These are phyloP conservation scores for Rousettus madagascariensis DNA, from an alignment of 2,797 vertebrate species.

Conservation along the genomic window DNA sequence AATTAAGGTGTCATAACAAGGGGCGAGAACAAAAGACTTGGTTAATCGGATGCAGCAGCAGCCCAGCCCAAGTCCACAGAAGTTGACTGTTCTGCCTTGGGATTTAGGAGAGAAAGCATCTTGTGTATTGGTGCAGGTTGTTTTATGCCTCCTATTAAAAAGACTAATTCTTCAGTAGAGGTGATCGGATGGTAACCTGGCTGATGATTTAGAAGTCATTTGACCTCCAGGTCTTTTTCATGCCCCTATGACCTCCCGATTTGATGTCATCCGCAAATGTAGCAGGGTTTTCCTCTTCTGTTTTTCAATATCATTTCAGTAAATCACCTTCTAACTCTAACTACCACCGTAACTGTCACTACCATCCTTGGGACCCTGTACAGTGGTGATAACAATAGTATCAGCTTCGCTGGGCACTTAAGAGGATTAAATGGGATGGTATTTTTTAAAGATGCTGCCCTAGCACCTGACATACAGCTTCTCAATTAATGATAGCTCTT, in stretches of 20 bases:
- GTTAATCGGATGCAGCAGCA: not conserved
- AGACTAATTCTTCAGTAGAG: not conserved
- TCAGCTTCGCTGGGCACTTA: not conserved
- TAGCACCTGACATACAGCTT: not conserved
- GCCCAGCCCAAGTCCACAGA: not conserved
- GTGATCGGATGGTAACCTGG: not conserved
- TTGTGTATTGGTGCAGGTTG: not conserved
- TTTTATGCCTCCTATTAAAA: not conserved
- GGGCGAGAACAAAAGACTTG: not conserved
- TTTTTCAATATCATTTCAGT: not conserved
- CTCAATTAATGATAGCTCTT: not conserved
- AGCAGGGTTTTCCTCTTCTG: not conserved
- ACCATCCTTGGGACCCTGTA: not conserved
- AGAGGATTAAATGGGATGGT: not conserved
- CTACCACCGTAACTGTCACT: no score
- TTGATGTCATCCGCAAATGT: not conserved
- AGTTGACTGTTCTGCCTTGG: not conserved
- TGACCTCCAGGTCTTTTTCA: not conserved
- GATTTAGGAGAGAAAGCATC: not conserved
- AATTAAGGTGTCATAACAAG: not conserved
- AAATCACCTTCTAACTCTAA: not conserved
- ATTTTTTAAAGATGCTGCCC: not conserved
- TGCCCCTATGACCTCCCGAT: not conserved
- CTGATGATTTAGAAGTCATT: not conserved
- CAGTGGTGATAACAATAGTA: not conserved